These are phyloP conservation scores for Actinia tenebrosa DNA, from an alignment of 64 coral and sea anemone species.

Conservation along the genomic window DNA sequence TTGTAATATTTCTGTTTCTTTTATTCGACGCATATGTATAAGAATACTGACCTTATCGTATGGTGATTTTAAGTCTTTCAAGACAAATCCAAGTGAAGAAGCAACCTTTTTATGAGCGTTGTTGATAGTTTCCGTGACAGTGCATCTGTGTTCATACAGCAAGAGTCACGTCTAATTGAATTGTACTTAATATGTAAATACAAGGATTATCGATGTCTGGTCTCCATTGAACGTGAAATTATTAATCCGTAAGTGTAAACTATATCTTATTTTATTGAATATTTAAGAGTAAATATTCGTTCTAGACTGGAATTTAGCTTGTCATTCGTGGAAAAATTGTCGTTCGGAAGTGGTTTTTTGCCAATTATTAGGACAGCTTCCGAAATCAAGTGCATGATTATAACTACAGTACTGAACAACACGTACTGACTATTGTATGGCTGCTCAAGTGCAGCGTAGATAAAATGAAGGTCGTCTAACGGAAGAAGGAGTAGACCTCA, in stretches of 20 bases:
- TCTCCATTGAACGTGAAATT: not conserved
- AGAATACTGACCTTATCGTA: not conserved
- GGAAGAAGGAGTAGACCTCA: too few species aligned
- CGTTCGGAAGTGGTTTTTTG: too few species aligned
- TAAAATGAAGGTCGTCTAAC: too few species aligned
- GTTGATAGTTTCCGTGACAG: not conserved
- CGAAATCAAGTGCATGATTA: too few species aligned
- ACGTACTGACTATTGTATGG: too few species aligned
- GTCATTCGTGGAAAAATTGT: too few species aligned
- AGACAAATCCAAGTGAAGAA: not conserved
- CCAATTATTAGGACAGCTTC: too few species aligned
- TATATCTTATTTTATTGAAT: not conserved
- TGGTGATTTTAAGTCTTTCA: not conserved
- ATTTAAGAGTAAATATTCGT: not conserved
- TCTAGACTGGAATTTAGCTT: too few species aligned
- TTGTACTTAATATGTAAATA: not conserved
- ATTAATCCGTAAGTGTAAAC: constrained; percentile 1
- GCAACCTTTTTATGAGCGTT: not conserved
- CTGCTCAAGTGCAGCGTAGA: too few species aligned
- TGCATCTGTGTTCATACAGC: not conserved
- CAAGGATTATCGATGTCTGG: not conserved
- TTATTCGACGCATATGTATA: not conserved
- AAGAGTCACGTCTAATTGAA: not conserved
- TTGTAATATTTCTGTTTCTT: too few species aligned
- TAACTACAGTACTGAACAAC: too few species aligned